Evolutionary conservation across 1,140 invertebrate genomes (phyloP).

Genomic region (Agrilus planipennis): DNA sequence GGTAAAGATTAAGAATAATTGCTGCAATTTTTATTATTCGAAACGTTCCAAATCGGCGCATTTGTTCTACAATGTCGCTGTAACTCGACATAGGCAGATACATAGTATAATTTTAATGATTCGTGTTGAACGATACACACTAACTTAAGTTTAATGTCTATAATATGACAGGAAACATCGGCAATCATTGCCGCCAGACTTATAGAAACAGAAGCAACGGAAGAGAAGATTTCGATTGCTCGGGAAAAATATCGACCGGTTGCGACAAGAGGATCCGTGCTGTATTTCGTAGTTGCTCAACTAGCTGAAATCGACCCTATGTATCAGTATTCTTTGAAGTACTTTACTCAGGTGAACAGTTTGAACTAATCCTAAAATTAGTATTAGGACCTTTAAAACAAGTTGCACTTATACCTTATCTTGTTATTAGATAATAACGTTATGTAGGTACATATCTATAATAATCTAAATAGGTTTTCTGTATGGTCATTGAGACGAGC

Average conservation of each 20-base stretch:
- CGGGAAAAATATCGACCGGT: slow-evolving; percentile 75
- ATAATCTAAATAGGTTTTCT: slow-evolving; percentile 49
- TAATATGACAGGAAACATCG: slow-evolving; percentile 63
- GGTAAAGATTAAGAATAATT: no score
- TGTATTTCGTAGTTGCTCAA: slow-evolving; percentile 84
- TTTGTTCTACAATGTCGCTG: no score
- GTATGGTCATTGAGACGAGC: slow-evolving; percentile 56
- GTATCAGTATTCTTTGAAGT: slow-evolving; percentile 90
- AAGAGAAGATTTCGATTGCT: slow-evolving; percentile 65
- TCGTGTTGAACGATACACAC: no score
- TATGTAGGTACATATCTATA: no score
- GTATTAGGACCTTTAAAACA: background rate
- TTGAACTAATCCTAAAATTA: background rate
- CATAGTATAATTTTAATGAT: no score
- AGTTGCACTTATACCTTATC: no score
- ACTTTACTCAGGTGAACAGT: slow-evolving; percentile 58
- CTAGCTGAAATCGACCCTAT: slow-evolving; percentile 85
- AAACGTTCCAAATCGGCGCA: no score
- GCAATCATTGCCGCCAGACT: slow-evolving; percentile 68
- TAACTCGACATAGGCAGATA: no score
- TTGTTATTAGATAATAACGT: no score
- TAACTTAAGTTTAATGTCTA: no score
- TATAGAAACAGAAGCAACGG: slow-evolving; percentile 69
- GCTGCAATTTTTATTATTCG: no score
- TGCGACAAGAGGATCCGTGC: slow-evolving; percentile 72